Base-by-base conservation (phyloP, 2,113 vertebrate genomes). In the Sturnus vulgaris region DNA sequence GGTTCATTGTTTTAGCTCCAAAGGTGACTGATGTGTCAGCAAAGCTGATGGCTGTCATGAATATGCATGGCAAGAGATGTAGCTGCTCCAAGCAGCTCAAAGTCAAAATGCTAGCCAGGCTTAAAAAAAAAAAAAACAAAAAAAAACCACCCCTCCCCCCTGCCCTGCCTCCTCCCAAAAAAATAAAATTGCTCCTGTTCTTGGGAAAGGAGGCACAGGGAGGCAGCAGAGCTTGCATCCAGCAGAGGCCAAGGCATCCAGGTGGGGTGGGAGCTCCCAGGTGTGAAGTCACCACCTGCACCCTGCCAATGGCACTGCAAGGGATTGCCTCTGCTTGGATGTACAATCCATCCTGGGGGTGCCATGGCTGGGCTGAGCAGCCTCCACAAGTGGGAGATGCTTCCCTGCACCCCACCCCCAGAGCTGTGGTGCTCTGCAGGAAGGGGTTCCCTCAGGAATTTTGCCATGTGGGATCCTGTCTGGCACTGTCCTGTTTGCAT, bases 11-110 rank as follows among this genome's bases (percentile, higher is more conserved):
- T 91, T 46, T 3, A 84, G 52, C 73, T 82, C 72, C 73, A 73
- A 2, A 89, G 83, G 87, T 94, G 86, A 84, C 69, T 52, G 69
- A 49, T 82, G 84, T 75, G 81, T 89, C 87, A 94, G 84, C 81
- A 75, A 15, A 53, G 84, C 27, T 75, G 47, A 30, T 63, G 84
- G 37, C 24, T 35, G 0, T 49, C 71, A 65, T 71, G 92, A 82
- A 92, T 94, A 87, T 91, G 64, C 86, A 63, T 11, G 24, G 33
- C 52, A 63, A 68, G 77, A 87, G 56, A 27, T 63, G 59, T 3
- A n/a, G 33, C 66, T 60, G 24, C 56, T 94, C 75, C 70, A 35
- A 39, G 78, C 28, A 84, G 56, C 57, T 76, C 75, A 68, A 93
- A 85, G 91, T 92, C 73, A 86, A 79, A 92, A 71, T 60, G 80